Evolutionary conservation across 1,140 invertebrate genomes (phyloP).

Genomic region (Habropoda laboriosa): DNA sequence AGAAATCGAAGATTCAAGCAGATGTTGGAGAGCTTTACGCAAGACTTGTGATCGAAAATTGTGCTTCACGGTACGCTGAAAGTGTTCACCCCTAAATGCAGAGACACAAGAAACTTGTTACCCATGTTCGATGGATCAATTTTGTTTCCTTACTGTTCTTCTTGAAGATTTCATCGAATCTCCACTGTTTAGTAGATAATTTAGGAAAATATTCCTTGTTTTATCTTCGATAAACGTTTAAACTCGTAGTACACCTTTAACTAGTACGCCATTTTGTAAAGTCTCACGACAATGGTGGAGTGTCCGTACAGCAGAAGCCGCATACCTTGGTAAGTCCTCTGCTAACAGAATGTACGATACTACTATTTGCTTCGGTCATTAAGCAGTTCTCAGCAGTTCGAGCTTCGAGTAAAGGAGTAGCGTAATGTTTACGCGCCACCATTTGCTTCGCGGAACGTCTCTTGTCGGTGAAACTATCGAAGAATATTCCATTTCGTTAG

Average conservation of each 20-base stretch:
- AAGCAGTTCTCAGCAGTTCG: not conserved
- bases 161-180: not conserved
- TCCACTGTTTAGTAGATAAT: no score
- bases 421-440: not conserved
- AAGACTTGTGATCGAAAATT: slow-evolving; percentile 45
- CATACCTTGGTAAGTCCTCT: slow-evolving; percentile 19
- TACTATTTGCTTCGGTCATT: slow-evolving; percentile 34
- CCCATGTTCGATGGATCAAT: not conserved
- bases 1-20: slow-evolving; percentile 38
- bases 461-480: not conserved
- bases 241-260: not conserved
- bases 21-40: slow-evolving; percentile 34
- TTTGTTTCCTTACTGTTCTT: not conserved
- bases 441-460: not conserved
- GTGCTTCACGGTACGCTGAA: slow-evolving; percentile 1
- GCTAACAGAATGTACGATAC: slow-evolving; percentile 30
- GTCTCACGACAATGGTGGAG: not conserved
- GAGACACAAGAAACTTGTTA: slow-evolving; percentile 4
- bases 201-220: no score
- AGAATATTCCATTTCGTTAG: not conserved
- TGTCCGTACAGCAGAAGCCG: not conserved
- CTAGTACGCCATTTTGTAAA: not conserved
- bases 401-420: slow-evolving; percentile 1
- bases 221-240: no score
- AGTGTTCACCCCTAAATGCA: slow-evolving; percentile 9